A percentile compares a stretch with the other conserved stretches of the same genome.
These are phyloP conservation scores for Meleagris gallopavo DNA, from an alignment of 2,113 vertebrate genomes.

Conservation along the genomic window DNA sequence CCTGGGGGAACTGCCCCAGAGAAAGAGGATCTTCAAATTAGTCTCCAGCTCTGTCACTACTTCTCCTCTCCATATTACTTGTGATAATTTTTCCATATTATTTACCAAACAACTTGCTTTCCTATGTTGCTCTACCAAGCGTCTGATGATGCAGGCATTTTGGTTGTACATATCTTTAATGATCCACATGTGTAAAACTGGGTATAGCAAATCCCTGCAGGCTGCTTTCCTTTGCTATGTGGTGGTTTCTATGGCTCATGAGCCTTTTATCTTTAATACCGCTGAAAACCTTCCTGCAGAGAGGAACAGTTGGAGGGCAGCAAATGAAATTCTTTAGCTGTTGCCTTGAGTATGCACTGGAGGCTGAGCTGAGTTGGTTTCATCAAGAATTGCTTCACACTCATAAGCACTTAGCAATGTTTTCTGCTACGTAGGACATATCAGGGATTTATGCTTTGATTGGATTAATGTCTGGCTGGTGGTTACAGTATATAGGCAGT, in stretches of 20 bases:
- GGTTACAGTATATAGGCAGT: background rate
- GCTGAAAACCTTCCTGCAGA: background rate
- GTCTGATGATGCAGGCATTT: background rate
- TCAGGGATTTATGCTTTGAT: conserved; percentile 6
- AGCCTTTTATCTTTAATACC: background rate
- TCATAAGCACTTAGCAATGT: background rate
- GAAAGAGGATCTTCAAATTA: background rate
- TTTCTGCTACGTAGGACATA: fast-evolving
- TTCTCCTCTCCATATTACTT: background rate
- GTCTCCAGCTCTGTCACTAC: background rate
- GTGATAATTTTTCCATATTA: background rate
- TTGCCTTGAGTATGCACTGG: background rate
- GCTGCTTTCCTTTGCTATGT: background rate
- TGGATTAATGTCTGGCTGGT: background rate
- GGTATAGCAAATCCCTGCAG: background rate
- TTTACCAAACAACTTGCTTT: too few relatives aligned
- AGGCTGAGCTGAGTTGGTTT: background rate
- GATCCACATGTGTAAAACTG: background rate
- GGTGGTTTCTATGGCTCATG: fast-evolving
- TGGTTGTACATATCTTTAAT: background rate
- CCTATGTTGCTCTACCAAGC: too few relatives aligned
- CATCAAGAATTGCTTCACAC: background rate
- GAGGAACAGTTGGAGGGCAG: background rate
- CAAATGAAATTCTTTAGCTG: background rate
- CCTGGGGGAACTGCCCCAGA: background rate